Base-by-base conservation (phyloP, 2,888 invertebrate species). In the Melipona bicolor region DNA sequence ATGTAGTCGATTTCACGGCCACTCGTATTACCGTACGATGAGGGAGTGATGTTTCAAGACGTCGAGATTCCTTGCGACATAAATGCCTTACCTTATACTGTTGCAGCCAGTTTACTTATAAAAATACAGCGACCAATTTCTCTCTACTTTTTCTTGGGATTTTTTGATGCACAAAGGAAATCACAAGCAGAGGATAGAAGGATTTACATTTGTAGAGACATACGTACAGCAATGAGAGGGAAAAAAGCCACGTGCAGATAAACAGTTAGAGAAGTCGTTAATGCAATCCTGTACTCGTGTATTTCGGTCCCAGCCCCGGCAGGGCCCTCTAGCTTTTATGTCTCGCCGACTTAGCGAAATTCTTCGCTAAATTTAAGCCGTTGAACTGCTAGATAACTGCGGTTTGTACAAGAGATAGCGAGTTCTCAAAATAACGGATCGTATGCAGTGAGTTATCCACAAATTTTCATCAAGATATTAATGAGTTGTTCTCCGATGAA, bases 301-400 rank as follows among this genome's bases (percentile, higher is more conserved):
- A 87, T 87, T 87, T 88, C 68, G 73, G 86, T 87, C 80, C 68
- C 80, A 87, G 72, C 69, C 56, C 32, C 59, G 70, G 52, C 77
- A 74, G 70, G 64, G 62, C 73, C 70, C 73, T 80, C 68, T 59
- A 73, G 73, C 52, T 71, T 85, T 84, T 77, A 32, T 73, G 73
- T 72, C 82, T 65, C 81, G 65, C 27, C 77, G 81, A 68, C 78
- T 84, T 86, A 81, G 79, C 74, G 71, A 87, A 79, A 84, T 87
- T 84, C 87, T 74, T 52, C 68, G 84, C 81, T 88, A 88, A 87
- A 88, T 88, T 79, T 86, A 86, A 83, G 81, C 82, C 70, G 70
- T 75, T 32, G 54, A 68, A 70, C 75, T 21, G n/a, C 79, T 73
- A 77, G 68, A 78, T 86, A 80, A 81, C 75, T 83, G 76, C 36